A percentile compares a stretch with the other conserved stretches of the same genome.
These are phyloP conservation scores for Choreutis nemorana DNA, from an alignment of 2,888 invertebrate genomes.

Conservation along the genomic window DNA sequence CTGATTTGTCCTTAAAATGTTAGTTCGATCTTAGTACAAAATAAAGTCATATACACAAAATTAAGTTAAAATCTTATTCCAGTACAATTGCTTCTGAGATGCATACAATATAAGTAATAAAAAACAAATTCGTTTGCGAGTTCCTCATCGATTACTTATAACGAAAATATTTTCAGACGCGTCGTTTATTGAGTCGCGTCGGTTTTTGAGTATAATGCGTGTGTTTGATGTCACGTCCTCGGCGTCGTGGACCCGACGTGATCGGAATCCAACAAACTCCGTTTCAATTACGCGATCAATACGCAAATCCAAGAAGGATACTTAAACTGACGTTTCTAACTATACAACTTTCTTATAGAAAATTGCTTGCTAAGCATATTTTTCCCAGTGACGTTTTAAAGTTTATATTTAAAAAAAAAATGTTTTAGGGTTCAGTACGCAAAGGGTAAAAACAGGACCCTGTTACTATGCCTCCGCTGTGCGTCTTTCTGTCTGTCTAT, in stretches of 20 bases:
- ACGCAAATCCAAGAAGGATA: constrained; percentile 32
- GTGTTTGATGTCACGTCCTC: constrained; percentile 25
- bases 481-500: too few relatives aligned
- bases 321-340: too few relatives aligned
- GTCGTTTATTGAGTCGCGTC: constrained; percentile 36
- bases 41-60: neutral
- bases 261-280: constrained; percentile 32
- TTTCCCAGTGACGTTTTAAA: too few relatives aligned
- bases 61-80: too few relatives aligned
- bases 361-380: too few relatives aligned
- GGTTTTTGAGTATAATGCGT: constrained; percentile 34
- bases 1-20: neutral
- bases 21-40: neutral
- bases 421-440: too few relatives aligned
- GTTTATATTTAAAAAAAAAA: too few relatives aligned
- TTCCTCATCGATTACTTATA: neutral
- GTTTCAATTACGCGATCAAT: constrained; percentile 41
- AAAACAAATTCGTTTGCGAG: neutral
- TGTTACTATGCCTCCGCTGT: too few relatives aligned
- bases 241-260: constrained; percentile 36
- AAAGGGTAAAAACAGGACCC: too few relatives aligned
- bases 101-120: neutral
- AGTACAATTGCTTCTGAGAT: neutral
- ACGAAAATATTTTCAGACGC: constrained; percentile 19
- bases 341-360: too few relatives aligned